These are phyloP conservation scores for Poeciliopsis retropinna DNA, from an alignment of 2,113 vertebrate species.

Conservation along the genomic window DNA sequence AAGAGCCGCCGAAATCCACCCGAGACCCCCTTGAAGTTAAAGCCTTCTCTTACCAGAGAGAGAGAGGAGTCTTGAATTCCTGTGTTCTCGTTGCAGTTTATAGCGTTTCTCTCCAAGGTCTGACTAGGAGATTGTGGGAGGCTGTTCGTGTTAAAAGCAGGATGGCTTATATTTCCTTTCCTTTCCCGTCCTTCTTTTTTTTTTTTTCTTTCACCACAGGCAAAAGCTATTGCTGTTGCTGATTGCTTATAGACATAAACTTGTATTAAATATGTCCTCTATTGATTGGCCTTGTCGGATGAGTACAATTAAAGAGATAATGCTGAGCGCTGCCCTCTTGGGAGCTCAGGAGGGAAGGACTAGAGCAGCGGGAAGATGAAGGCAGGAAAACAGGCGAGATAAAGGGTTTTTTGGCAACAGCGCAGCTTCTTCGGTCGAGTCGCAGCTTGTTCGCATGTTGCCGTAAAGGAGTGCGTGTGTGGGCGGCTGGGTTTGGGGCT, in stretches of 20 bases:
- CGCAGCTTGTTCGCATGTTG: constrained; percentile 51
- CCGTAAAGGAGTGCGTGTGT: constrained; percentile 32
- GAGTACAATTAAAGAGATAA: constrained; percentile 75
- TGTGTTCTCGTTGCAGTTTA: constrained; percentile 51
- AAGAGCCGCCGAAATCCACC: constrained; percentile 45
- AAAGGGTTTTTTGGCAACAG: constrained; percentile 48
- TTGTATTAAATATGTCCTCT: constrained; percentile 78
- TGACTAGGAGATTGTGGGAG: constrained; percentile 56
- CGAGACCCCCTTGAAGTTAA: constrained; percentile 48
- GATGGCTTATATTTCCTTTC: constrained; percentile 63
- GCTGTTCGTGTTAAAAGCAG: constrained; percentile 68
- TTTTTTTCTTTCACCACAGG: constrained; percentile 60
- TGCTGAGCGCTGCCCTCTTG: constrained; percentile 73
- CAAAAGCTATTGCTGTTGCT: constrained; percentile 58
- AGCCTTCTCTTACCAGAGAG: constrained; percentile 41
- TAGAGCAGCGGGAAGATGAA: constrained; percentile 20
- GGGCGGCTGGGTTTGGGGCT: constrained; percentile 30
- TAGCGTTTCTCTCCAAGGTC: constrained; percentile 60
- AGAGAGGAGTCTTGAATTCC: constrained; percentile 29
- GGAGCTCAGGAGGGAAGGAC: constrained; percentile 48
- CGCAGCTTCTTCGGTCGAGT: constrained; percentile 32
- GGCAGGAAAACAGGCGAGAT: constrained; percentile 25
- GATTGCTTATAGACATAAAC: constrained; percentile 77
- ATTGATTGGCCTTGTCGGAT: constrained; percentile 77
- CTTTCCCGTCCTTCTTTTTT: constrained; percentile 43